Percentiles rank a stretch among this genome's conserved stretches.
phyloP scores from a whole-genome alignment of 2,797 vertebrate genomes.

The Aeoliscus strigatus region DNA sequence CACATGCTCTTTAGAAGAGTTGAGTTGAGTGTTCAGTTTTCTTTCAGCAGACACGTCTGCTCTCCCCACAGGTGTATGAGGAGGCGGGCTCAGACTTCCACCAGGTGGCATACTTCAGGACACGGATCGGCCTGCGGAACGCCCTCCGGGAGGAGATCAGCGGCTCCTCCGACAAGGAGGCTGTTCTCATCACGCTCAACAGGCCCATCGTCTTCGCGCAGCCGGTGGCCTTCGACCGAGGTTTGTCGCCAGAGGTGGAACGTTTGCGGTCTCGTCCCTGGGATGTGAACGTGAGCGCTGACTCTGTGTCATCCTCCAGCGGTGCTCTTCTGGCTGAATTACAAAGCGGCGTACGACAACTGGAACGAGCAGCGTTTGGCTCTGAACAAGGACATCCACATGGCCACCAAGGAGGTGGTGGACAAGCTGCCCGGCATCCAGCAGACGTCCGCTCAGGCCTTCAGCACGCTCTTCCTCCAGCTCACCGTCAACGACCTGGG shows the following conservation, averaged over 20 bases:
- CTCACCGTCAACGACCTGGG: conserved; percentile 97
- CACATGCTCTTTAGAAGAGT: no score
- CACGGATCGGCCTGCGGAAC: conserved; percentile 93
- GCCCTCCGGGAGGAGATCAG: conserved; percentile 96
- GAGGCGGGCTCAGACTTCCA: conserved; percentile 99
- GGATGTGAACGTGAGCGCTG: no score
- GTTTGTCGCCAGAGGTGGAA: conserved; percentile 60
- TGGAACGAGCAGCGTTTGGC: conserved; percentile 98
- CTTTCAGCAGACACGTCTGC: no score
- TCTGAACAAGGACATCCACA: conserved; percentile 94
- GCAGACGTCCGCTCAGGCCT: conserved; percentile 95
- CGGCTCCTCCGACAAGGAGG: conserved; percentile 92
- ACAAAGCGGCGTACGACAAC: conserved; percentile 97
- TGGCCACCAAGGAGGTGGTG: conserved; percentile 98
- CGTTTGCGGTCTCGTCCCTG: no score
- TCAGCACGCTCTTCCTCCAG: conserved; percentile 97
- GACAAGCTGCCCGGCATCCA: conserved; percentile 98
- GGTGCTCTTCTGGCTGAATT: conserved; percentile 98
- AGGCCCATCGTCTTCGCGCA: conserved; percentile 97
- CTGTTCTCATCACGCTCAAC: conserved; percentile 96
- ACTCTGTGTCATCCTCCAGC: conserved; percentile 67
- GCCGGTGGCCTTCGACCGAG: conserved; percentile 97
- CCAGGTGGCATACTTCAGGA: conserved; percentile 98
- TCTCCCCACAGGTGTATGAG: conserved; percentile 88
- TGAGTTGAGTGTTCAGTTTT: no score